Evolutionary conservation across 2,113 vertebrate species (phyloP), one percentile per base, ranked within the genome.

Genomic region (Herpailurus yagouaroundi): DNA sequence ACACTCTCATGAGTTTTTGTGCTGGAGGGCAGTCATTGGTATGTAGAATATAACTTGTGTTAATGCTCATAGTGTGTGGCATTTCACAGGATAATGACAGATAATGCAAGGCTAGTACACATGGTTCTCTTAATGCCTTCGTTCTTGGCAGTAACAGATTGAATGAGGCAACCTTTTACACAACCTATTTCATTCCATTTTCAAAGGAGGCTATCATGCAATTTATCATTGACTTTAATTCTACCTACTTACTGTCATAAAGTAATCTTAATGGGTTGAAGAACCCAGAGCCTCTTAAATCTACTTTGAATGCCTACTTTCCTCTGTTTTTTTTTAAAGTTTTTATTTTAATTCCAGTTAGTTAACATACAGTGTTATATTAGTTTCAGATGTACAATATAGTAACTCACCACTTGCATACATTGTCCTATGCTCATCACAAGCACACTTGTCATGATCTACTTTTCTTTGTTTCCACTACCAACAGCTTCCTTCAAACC

Each of bases 211-310:
- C 9, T 93, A 69, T 88, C 73, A 69, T 60, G 74, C 31, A 69
- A 38, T 94, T 69, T 93, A 38, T n/a, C 77, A 95, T 48, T 93
- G 41, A 66, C 55, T 89, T 95, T 66, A 82, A 71, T 92, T 96
- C 25, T 91, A 38, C 36, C 36, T 93, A 19, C 29, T 84, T 97
- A 95, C 11, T 93, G 27, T 85, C 64, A 89, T 89, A 74, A 88
- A 85, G 55, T 52, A 73, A 93, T 88, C 25, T 88, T 45, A 50
- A 63, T 91, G 50, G 16, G 3, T 55, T 90, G 27, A 84, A 74
- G 18, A 91, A 81, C 55, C 23, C 60, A 84, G 33, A 83, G n/a
- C 3, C 71, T 91, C 66, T 85, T 60, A 90, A 97, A 57, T 83
- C 64, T 89, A 25, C 16, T 29, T 89, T 7, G 0, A 57, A 23